These are phyloP conservation scores for Acanthurus leucopareius DNA, from an alignment of 2,797 vertebrate species.

Conservation along the genomic window DNA sequence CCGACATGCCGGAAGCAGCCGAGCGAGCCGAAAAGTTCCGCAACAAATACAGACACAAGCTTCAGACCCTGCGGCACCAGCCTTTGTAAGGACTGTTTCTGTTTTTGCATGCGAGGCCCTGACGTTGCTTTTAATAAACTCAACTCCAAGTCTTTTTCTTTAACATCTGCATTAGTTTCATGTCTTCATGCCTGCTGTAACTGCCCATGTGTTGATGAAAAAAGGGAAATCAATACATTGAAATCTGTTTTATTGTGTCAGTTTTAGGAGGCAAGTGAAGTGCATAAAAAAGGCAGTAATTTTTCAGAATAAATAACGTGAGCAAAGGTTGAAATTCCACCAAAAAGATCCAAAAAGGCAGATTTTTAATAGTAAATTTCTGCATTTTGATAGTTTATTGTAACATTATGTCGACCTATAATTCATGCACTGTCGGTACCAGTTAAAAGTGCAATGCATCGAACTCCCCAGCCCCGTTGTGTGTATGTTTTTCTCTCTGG, in stretches of 20 bases:
- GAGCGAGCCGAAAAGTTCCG: constrained; percentile 95
- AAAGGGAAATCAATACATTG: constrained; percentile 2
- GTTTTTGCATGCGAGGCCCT: background rate
- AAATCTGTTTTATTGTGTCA: constrained; percentile 17
- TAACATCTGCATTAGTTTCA: constrained; percentile 58
- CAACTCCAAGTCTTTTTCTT: constrained; percentile 30
- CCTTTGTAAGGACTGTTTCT: constrained; percentile 91
- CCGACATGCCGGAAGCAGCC: constrained; percentile 87
- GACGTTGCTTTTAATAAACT: constrained; percentile 43
- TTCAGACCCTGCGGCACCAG: constrained; percentile 95
- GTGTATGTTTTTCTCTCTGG: constrained; percentile 64
- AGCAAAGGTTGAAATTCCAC: background rate
- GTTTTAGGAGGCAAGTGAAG: background rate
- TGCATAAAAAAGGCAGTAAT: background rate
- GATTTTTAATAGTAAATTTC: background rate
- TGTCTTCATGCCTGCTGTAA: constrained; percentile 43
- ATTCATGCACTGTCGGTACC: no score
- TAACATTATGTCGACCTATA: background rate
- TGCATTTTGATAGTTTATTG: background rate
- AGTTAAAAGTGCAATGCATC: background rate
- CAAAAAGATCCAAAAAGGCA: background rate
- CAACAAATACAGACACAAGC: constrained; percentile 96
- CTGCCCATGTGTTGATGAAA: constrained; percentile 13
- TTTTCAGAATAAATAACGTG: background rate
- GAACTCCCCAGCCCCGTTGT: constrained; percentile 20